phyloP scores from a whole-genome alignment of 2,797 vertebrate genomes.

The Sarcoramphus papa region DNA sequence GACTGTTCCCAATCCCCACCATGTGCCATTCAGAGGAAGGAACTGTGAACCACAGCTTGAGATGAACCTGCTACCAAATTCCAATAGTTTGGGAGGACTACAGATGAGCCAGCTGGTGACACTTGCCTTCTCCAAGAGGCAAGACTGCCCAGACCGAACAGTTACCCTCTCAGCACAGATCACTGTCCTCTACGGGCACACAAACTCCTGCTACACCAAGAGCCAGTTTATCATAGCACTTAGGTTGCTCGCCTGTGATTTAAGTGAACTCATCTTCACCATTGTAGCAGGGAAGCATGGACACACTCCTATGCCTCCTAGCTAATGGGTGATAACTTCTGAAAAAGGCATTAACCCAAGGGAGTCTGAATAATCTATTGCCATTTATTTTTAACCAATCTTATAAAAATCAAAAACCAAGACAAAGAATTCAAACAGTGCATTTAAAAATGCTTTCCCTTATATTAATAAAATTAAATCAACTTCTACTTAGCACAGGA shows the following conservation, averaged over 20 bases:
- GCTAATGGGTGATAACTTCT: background rate
- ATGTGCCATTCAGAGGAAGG: background rate
- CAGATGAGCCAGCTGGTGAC: background rate
- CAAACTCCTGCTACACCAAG: background rate
- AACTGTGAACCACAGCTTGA: background rate
- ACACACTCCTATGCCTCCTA: background rate
- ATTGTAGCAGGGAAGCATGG: background rate
- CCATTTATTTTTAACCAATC: background rate
- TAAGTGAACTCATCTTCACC: background rate
- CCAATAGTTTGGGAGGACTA: background rate
- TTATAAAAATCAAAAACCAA: background rate
- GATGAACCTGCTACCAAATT: background rate
- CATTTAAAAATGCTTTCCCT: background rate
- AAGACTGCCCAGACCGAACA: background rate
- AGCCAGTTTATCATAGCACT: background rate
- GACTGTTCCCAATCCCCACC: background rate
- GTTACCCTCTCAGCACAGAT: accelerated
- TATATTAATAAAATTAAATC: background rate
- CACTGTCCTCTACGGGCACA: background rate
- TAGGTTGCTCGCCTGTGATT: background rate
- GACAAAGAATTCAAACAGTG: background rate
- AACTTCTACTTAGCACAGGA: background rate
- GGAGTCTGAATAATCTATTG: background rate
- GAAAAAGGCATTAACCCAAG: background rate
- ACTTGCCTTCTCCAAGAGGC: background rate